phyloP scores from a whole-genome alignment of 92 coral and sea anemone species.

The Anthopleura xanthogrammica region DNA sequence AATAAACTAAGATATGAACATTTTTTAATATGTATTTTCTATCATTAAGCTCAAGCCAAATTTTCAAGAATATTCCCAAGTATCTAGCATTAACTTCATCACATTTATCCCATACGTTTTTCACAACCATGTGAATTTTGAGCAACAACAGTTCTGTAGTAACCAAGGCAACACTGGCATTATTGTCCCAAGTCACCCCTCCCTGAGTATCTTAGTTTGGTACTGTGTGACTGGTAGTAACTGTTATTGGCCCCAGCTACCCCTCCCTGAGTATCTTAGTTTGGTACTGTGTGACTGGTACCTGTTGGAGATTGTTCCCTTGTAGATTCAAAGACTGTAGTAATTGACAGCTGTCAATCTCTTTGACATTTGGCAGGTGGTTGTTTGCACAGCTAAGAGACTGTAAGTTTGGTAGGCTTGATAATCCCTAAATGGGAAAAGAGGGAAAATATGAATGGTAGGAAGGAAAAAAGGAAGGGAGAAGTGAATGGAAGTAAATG shows the following conservation, averaged over 20 bases:
- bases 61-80: too few relatives aligned
- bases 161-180: too few relatives aligned
- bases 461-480: not conserved
- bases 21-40: too few relatives aligned
- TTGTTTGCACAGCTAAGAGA: conserved; percentile 73
- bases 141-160: too few relatives aligned
- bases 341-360: conserved; percentile 75
- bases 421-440: conserved; percentile 69
- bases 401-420: conserved; percentile 55
- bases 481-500: not conserved
- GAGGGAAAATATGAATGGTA: not conserved
- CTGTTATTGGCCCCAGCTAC: not conserved
- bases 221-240: too few relatives aligned
- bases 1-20: too few relatives aligned
- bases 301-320: conserved; percentile 90
- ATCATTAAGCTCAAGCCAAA: too few relatives aligned
- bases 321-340: conserved; percentile 67
- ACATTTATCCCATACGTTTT: too few relatives aligned
- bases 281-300: not conserved
- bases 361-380: conserved; percentile 69
- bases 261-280: not conserved
- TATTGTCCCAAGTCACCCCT: not conserved
- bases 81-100: too few relatives aligned
- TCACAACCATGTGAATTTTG: too few relatives aligned
- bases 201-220: not conserved